Evolutionary conservation across 23 tunicate species (phyloP).

Genomic region (Botrylloides violaceus): DNA sequence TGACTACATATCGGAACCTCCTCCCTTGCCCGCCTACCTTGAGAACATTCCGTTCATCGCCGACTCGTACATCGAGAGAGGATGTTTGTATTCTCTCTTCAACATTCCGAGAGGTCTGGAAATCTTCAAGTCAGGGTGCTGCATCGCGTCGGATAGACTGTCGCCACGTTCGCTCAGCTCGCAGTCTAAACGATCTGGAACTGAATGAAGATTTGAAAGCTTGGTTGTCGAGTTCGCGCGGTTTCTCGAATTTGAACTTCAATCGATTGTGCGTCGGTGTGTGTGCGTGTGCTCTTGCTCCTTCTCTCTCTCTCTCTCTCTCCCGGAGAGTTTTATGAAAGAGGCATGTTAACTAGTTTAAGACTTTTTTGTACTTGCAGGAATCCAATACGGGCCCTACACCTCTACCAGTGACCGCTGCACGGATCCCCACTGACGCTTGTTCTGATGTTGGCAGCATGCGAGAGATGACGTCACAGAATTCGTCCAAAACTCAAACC

Average conservation of each 20-base stretch:
- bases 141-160: constrained; percentile 38
- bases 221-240: too few species aligned
- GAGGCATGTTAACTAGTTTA: too few species aligned
- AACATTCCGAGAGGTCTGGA: constrained; percentile 52
- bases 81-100: constrained; percentile 73
- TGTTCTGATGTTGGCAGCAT: too few species aligned
- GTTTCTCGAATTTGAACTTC: too few species aligned
- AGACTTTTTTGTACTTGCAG: too few species aligned
- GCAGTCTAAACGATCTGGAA: neutral
- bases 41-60: constrained; percentile 39
- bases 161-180: neutral
- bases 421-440: too few species aligned
- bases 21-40: too few species aligned
- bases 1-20: too few species aligned
- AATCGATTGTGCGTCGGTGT: too few species aligned
- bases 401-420: too few species aligned
- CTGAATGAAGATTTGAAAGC: neutral
- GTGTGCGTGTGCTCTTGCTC: neutral
- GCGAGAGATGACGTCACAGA: neutral
- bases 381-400: too few species aligned
- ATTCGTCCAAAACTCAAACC: neutral
- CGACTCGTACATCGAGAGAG: constrained; percentile 73
- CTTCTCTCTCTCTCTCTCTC: neutral
- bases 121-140: constrained; percentile 41
- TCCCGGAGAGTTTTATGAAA: neutral